Conservation (phyloP, 1,140 invertebrate genomes). For the Drosophila ambigua region DNA sequence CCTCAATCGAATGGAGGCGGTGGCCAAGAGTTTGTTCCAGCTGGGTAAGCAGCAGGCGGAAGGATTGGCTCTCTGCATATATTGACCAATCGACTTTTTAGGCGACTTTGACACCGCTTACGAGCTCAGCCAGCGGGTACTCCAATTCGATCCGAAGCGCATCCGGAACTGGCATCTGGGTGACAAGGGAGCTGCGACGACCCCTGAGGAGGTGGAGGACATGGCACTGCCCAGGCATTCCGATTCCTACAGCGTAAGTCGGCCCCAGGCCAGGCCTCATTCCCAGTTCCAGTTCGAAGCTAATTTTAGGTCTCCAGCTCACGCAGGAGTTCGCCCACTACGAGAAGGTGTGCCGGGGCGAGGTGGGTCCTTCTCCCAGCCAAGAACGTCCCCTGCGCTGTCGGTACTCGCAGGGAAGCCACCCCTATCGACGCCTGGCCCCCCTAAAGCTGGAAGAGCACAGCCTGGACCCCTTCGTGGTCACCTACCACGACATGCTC, state of each 20-base stretch:
- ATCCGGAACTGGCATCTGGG: constrained; percentile 91
- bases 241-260: constrained; percentile 60
- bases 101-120: constrained; percentile 93
- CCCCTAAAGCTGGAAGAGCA: constrained; percentile 97
- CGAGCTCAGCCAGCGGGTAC: constrained; percentile 93
- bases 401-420: constrained; percentile 89
- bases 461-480: constrained; percentile 92
- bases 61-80: constrained; percentile 86
- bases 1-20: constrained; percentile 72
- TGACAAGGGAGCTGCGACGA: constrained; percentile 84
- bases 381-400: constrained; percentile 85
- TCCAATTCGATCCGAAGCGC: constrained; percentile 93
- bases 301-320: constrained; percentile 36
- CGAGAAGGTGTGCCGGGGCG: constrained; percentile 94
- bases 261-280: not conserved
- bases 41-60: constrained; percentile 90
- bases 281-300: not conserved
- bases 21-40: constrained; percentile 75
- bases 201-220: constrained; percentile 13
- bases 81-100: constrained; percentile 77
- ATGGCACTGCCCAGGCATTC: constrained; percentile 30
- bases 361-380: constrained; percentile 84
- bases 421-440: constrained; percentile 90
- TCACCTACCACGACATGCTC: constrained; percentile 95
- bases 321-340: constrained; percentile 86